Conservation (phyloP, 2,797 vertebrate genomes). For the Oryzias dopingdopingensis region DNA sequence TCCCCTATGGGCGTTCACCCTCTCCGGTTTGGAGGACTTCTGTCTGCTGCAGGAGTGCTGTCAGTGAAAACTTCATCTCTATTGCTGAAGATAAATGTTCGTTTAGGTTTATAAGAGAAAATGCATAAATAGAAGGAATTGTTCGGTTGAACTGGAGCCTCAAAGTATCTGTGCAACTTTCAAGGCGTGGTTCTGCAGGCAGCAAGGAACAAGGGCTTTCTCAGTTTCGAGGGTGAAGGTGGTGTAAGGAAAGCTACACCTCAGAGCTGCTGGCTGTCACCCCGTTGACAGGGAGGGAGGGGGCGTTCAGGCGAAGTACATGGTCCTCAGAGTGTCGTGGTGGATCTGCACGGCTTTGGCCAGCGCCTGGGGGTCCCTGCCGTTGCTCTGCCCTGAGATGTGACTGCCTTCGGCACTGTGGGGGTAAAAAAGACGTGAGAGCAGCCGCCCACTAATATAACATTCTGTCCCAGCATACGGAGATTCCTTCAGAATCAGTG, state of each 20-base stretch:
- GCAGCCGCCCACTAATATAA: background rate
- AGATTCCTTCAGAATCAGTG: no score
- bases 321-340: conserved; percentile 99
- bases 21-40: conserved; percentile 51
- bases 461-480: no score
- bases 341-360: conserved; percentile 99
- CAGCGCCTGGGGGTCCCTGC: conserved; percentile 91
- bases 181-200: conserved; percentile 7
- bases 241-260: no score
- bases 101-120: conserved; percentile 53
- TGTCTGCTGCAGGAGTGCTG: conserved; percentile 85
- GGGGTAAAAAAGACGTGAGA: background rate
- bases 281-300: background rate
- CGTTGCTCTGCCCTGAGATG: conserved; percentile 97
- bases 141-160: conserved; percentile 3
- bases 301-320: conserved; percentile 92
- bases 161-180: conserved; percentile 9
- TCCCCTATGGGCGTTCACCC: no score
- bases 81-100: conserved; percentile 73
- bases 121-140: conserved; percentile 81
- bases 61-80: conserved; percentile 61
- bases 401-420: conserved; percentile 98
- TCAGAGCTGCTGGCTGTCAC: background rate
- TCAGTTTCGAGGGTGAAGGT: no score
- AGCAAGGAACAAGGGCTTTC: no score